Percentiles rank a stretch among this genome's conserved stretches.
Evolutionary conservation across 2,797 vertebrate genomes (phyloP).

Genomic region (Rhinella marina): DNA sequence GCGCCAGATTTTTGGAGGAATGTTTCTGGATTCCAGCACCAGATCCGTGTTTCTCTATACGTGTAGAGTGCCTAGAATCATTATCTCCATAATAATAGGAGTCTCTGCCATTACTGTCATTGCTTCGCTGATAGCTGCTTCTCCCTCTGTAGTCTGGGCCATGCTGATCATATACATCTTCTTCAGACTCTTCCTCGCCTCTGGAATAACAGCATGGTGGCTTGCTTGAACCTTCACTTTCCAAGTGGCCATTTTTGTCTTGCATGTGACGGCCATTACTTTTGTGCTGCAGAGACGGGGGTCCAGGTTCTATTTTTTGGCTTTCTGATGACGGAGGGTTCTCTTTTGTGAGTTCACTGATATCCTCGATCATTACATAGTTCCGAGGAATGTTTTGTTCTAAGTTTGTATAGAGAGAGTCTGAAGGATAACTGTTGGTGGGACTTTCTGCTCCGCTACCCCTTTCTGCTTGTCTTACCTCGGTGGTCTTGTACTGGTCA

Average conservation of each 20-base stretch:
- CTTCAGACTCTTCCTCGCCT: slow-evolving; percentile 90
- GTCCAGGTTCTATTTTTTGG: slow-evolving; percentile 81
- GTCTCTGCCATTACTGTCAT: slow-evolving; percentile 86
- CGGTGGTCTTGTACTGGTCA: slow-evolving; percentile 84
- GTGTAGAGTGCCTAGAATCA: slow-evolving; percentile 87
- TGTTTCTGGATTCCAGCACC: slow-evolving; percentile 83
- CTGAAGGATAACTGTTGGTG: slow-evolving; percentile 83
- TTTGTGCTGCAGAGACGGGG: slow-evolving; percentile 67
- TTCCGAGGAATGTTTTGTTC: slow-evolving; percentile 97
- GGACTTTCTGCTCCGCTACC: slow-evolving; percentile 81
- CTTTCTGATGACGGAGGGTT: slow-evolving; percentile 78
- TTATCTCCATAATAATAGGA: slow-evolving; percentile 84
- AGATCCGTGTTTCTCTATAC: slow-evolving; percentile 79
- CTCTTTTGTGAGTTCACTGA: slow-evolving; percentile 97
- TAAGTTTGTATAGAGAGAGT: slow-evolving; percentile 90
- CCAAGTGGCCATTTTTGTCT: slow-evolving; percentile 74
- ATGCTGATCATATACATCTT: slow-evolving; percentile 91
- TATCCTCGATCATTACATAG: slow-evolving; percentile 99
- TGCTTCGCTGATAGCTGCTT: slow-evolving; percentile 80
- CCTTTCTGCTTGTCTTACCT: slow-evolving; percentile 81
- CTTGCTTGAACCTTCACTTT: slow-evolving; percentile 78
- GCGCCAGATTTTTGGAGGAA: slow-evolving; percentile 91
- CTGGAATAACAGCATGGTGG: slow-evolving; percentile 85
- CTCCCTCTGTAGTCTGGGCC: slow-evolving; percentile 81
- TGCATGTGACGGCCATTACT: slow-evolving; percentile 79